Percentiles rank a stretch among this genome's conserved stretches.
phyloP scores from a whole-genome alignment of 2,113 vertebrate species.

The rabbit (Oryctolagus cuniculus) region mOryCun1.1 NC_091439.1:30001001-30001500 shows the following conservation, averaged over 20 bases:
- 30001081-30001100: too few relatives aligned
- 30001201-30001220: background rate
- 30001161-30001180: background rate
- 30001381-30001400: too few relatives aligned
- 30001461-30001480: accelerated
- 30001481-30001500: accelerated
- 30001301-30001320: background rate
- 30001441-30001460: accelerated
- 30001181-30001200: background rate
- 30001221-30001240: too few relatives aligned
- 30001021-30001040: too few relatives aligned
- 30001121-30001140: too few relatives aligned
- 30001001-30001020: too few relatives aligned
- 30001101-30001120: too few relatives aligned
- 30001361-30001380: accelerated
- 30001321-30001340: too few relatives aligned
- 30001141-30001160: background rate
- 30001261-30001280: background rate
- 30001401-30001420: accelerated
- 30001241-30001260: background rate
- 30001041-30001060: too few relatives aligned
- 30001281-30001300: accelerated
- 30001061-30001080: too few relatives aligned
- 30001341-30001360: too few relatives aligned
- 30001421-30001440: too few relatives aligned